Percentiles rank a stretch among this genome's conserved stretches.
These are phyloP conservation scores for Lampris megalopsis DNA, from an alignment of 2,113 vertebrate genomes.

Conservation along the genomic window DNA sequence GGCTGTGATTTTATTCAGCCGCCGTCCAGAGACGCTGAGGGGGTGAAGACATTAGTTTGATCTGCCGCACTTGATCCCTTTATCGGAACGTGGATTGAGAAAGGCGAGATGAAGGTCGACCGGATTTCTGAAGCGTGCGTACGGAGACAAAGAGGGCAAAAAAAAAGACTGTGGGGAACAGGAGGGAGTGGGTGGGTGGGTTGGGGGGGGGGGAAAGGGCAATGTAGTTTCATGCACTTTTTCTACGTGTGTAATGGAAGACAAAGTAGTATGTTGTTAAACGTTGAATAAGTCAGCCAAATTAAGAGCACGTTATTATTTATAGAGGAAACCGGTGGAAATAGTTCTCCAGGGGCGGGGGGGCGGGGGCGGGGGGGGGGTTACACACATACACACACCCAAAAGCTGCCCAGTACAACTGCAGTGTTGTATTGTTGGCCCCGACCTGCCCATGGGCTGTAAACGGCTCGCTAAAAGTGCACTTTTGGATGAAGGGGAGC, in stretches of 20 bases:
- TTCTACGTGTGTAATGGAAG: not conserved
- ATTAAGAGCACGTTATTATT: not conserved
- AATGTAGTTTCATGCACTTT: not conserved
- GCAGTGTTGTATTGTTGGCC: too few species aligned
- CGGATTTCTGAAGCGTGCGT: constrained; percentile 28
- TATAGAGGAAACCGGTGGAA: too few species aligned
- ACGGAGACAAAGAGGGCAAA: not conserved
- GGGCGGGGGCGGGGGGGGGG: too few species aligned
- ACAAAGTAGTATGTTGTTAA: not conserved
- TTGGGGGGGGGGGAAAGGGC: not conserved
- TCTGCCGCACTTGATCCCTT: constrained; percentile 70
- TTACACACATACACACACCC: too few species aligned
- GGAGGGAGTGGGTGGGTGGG: constrained; percentile 4
- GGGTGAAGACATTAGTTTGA: constrained; percentile 77
- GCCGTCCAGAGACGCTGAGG: constrained; percentile 62
- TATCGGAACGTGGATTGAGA: constrained; percentile 75
- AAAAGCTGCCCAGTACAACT: too few species aligned
- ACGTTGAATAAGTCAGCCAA: constrained; percentile 8
- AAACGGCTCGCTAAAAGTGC: too few species aligned
- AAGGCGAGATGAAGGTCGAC: constrained; percentile 75
- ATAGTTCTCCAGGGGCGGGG: too few species aligned
- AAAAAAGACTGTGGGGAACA: not conserved
- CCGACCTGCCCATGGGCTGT: too few species aligned
- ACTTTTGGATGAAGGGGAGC: too few species aligned
- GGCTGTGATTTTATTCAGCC: constrained; percentile 70